phyloP scores from a whole-genome alignment of 2,113 vertebrate species.

The Pampusana beccarii region DNA sequence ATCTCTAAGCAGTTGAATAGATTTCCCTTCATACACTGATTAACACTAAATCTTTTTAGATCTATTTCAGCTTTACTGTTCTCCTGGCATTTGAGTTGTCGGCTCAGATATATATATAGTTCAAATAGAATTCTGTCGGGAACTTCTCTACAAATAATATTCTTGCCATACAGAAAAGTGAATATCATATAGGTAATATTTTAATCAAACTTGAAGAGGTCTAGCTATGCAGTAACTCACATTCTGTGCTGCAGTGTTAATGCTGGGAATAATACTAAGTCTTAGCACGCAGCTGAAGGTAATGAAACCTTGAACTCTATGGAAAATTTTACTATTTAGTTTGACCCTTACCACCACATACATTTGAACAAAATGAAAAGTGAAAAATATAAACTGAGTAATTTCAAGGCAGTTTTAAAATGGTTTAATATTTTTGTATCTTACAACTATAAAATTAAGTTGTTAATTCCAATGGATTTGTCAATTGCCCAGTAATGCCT shows the following conservation, averaged over 20 bases:
- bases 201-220: constrained; percentile 32
- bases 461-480: neutral
- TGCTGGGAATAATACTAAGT: neutral
- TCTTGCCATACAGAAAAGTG: neutral
- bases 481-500: neutral
- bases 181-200: neutral
- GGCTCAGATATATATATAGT: constrained; percentile 12
- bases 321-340: neutral
- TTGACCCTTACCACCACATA: neutral
- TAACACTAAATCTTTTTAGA: constrained; percentile 63
- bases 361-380: neutral
- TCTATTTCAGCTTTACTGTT: constrained; percentile 36
- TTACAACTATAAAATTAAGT: neutral
- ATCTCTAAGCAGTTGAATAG: constrained; percentile 35
- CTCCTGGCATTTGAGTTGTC: constrained; percentile 24
- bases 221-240: neutral
- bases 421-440: neutral
- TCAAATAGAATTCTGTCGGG: constrained; percentile 34
- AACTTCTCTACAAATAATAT: constrained; percentile 41
- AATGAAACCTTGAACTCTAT: neutral
- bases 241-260: neutral
- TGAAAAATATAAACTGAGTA: neutral
- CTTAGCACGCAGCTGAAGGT: neutral
- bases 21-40: constrained; percentile 43
- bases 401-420: neutral